Percentiles rank a stretch among this genome's conserved stretches.
Evolutionary conservation across 2,113 vertebrate genomes (phyloP).

Genomic region (Petaurus breviceps): DNA sequence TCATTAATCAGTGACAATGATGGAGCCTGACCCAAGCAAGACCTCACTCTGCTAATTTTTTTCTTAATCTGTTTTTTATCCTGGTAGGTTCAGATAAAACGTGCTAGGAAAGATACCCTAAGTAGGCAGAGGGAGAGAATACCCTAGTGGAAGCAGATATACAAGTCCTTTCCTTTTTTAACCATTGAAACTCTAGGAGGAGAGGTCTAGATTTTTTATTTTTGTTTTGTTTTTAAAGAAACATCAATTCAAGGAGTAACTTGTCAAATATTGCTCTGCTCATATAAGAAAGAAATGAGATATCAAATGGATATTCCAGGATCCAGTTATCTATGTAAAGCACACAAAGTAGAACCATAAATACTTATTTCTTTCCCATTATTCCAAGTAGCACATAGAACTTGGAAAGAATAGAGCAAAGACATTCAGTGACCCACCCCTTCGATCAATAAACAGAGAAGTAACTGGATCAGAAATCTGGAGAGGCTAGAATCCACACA

Average conservation of each 20-base stretch:
- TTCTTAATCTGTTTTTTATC: not conserved
- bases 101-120: not conserved
- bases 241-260: not conserved
- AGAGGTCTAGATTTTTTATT: not conserved
- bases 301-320: not conserved
- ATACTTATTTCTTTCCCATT: not conserved
- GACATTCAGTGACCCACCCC: not conserved
- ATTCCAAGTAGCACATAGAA: not conserved
- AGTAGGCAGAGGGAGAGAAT: not conserved
- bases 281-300: not conserved
- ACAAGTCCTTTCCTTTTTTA: not conserved
- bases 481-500: not conserved
- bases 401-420: not conserved
- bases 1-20: not conserved
- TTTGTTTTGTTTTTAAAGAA: not conserved
- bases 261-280: not conserved
- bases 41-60: conserved; percentile 9
- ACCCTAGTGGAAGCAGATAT: not conserved
- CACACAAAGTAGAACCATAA: not conserved
- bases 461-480: not conserved
- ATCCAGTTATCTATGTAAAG: not conserved
- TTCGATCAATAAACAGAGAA: not conserved
- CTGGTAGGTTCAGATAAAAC: not conserved
- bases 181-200: not conserved
- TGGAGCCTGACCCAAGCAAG: not conserved